Percentiles rank a stretch among this genome's conserved stretches.
These are phyloP conservation scores for Bradypodion pumilum DNA, from an alignment of 2,797 vertebrate genomes.

Conservation along the genomic window DNA sequence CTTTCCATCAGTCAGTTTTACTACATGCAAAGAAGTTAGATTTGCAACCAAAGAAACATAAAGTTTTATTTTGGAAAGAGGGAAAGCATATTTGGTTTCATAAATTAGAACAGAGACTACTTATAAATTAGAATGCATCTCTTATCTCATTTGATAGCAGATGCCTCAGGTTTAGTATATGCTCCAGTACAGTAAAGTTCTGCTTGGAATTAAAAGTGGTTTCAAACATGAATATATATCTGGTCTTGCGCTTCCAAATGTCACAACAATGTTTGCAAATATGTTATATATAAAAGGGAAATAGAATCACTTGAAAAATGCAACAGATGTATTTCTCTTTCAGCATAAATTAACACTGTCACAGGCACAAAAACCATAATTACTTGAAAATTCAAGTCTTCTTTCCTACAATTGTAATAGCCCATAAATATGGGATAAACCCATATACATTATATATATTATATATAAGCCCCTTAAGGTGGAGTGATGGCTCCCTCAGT, in stretches of 20 bases:
- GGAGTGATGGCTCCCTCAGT: too few species aligned
- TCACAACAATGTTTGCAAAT: neutral
- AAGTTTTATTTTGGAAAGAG: neutral
- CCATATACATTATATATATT: neutral
- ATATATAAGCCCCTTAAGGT: too few species aligned
- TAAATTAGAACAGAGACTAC: slow-evolving; percentile 3
- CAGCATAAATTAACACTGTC: neutral
- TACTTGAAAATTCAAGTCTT: neutral
- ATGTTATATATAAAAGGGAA: neutral
- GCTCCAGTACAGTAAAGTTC: slow-evolving; percentile 12
- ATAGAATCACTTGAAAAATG: neutral
- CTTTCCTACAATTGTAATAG: neutral
- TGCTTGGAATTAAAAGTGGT: slow-evolving; percentile 12
- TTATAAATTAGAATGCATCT: neutral
- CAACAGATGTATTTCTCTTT: neutral
- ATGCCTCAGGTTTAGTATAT: slow-evolving; percentile 24
- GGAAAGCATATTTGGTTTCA: neutral
- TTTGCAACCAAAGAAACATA: slow-evolving; percentile 8
- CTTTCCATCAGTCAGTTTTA: slow-evolving; percentile 27
- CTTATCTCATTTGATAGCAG: slow-evolving; percentile 1
- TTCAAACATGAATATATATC: neutral
- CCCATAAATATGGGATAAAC: neutral
- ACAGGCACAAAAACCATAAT: neutral
- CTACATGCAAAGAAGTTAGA: slow-evolving; percentile 11
- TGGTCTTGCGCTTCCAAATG: neutral